These are phyloP conservation scores for Deroptyus accipitrinus DNA, from an alignment of 2,113 vertebrate genomes.

Conservation along the genomic window DNA sequence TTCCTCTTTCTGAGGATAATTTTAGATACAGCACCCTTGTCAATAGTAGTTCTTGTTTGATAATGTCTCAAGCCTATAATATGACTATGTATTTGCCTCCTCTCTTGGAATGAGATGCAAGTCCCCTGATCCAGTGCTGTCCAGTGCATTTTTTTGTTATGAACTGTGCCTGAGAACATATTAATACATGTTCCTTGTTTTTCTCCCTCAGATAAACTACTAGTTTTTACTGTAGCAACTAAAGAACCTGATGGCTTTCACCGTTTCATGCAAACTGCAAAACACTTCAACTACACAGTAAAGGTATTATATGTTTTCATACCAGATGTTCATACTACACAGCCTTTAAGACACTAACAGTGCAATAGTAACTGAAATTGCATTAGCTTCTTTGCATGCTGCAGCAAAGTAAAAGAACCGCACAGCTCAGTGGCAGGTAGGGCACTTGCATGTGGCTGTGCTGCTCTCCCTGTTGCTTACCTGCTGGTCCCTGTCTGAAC, in stretches of 20 bases:
- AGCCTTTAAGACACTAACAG: neutral
- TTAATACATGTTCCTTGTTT: neutral
- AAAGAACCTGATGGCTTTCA: constrained; percentile 91
- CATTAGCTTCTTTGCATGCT: neutral
- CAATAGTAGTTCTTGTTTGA: neutral
- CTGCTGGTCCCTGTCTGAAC: neutral
- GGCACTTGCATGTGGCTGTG: neutral
- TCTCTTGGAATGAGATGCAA: neutral
- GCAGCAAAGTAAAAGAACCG: neutral
- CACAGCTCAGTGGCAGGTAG: neutral
- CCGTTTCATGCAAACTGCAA: constrained; percentile 91
- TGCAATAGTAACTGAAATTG: neutral
- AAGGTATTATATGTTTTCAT: constrained; percentile 79
- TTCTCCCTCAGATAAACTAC: constrained; percentile 84
- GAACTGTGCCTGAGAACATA: neutral
- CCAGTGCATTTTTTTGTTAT: neutral
- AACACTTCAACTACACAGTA: constrained; percentile 93
- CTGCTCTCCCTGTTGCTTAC: neutral
- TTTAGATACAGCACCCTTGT: neutral
- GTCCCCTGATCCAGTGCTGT: neutral
- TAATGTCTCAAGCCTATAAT: neutral
- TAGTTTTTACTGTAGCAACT: constrained; percentile 93
- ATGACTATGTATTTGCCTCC: neutral
- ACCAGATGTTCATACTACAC: neutral
- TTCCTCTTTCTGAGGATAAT: neutral